Evolutionary conservation across 2,113 vertebrate species (phyloP), one percentile per base, ranked within the genome.

Genomic region (Vombatus ursinus): DNA sequence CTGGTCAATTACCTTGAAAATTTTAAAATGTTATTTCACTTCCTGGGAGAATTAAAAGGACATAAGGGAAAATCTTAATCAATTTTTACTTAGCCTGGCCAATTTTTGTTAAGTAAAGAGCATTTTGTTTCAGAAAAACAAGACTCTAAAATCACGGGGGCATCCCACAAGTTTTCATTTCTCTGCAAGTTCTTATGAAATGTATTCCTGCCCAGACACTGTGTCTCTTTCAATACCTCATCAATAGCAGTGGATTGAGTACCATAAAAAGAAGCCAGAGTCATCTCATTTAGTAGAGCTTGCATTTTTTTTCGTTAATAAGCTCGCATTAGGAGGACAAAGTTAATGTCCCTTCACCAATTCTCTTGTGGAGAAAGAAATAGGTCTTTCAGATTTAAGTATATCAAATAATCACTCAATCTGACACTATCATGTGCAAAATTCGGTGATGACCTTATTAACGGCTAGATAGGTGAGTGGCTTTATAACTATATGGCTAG

Each of bases 261-360:
- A 47, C 68, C 94, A 22, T 12, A 28, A 90, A 14, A 0, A 4
- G 68, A 54, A 68, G 68, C 92, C 16, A 9, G 94, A 94, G 37
- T 8, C 68, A 92, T 19, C 91, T 25, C 2, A 25, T 19, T 22
- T 92, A 91, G 1, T 28, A 0, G 0, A 50, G 37, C 61, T 0
- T 91, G n/a, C 31, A 68, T n/a, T 90, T 92, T 91, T 47, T 91
- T 91, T 53, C 95, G 97, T 92, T 89, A 94, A 91, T 26, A 89
- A 22, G 61, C 84, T 90, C 0, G 0, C 2, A 92, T 96, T 44
- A 96, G 48, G 50, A 93, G 95, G 23, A 97, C 37, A 97, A 96
- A 95, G 92, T 52, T 51, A 53, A 57, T 47, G 51, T 37, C 7
- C 92, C 2, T 50, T 90, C 31, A 96, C n/a, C 37, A 96, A 91